phyloP scores from a whole-genome alignment of 2,888 invertebrate genomes.

The Didymodactylos carnosus region DNA sequence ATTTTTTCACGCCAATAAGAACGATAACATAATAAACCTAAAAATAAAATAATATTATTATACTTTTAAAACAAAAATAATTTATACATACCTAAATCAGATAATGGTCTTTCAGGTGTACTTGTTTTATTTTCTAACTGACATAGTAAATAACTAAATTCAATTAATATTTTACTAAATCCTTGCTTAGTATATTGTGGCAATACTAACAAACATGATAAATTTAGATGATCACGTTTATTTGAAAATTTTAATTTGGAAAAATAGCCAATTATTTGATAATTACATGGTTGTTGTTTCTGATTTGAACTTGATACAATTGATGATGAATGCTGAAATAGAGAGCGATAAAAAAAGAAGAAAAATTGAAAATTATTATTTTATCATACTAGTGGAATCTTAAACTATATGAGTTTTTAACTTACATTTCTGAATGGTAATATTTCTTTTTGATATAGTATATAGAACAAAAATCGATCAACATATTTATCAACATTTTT shows the following conservation, averaged over 20 bases:
- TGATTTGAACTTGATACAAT: too few species aligned
- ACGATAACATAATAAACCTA: too few species aligned
- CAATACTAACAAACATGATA: background rate
- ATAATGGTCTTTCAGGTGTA: background rate
- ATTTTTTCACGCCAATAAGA: background rate
- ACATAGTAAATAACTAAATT: background rate
- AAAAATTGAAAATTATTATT: background rate
- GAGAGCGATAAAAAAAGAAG: too few species aligned
- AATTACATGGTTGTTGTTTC: background rate
- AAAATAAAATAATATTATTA: too few species aligned
- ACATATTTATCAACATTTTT: background rate
- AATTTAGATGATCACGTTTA: background rate
- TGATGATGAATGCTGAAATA: too few species aligned
- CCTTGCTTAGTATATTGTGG: background rate
- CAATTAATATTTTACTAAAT: background rate
- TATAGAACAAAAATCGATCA: background rate
- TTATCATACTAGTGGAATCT: background rate
- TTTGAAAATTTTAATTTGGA: background rate
- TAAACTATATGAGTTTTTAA: background rate
- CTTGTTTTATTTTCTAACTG: background rate
- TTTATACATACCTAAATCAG: background rate
- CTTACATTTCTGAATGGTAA: background rate
- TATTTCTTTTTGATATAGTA: background rate
- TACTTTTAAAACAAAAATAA: too few species aligned
- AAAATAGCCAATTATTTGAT: background rate